Conservation (phyloP, 2,113 vertebrate genomes). For the Hiodon alosoides region DNA sequence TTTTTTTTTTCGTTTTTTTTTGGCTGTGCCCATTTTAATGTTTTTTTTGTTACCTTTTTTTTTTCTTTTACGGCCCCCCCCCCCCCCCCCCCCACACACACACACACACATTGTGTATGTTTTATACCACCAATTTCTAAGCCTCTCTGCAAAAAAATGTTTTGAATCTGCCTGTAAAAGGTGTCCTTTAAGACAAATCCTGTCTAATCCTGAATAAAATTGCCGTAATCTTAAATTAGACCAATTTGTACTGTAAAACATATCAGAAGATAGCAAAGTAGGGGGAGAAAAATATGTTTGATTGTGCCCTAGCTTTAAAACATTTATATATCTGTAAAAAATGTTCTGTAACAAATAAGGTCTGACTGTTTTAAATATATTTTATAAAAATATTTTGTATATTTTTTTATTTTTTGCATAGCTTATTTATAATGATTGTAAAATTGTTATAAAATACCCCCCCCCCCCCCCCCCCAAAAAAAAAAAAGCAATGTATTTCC, state of each 20-base stretch:
- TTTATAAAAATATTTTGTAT: not conserved
- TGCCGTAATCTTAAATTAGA: not conserved
- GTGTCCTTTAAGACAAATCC: not conserved
- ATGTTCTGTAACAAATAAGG: too few relatives aligned
- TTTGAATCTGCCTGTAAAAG: not conserved
- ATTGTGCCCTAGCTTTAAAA: too few relatives aligned
- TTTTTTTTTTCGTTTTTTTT: constrained; percentile 37
- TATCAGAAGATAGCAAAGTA: not conserved
- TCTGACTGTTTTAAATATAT: not conserved
- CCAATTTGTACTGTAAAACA: not conserved
- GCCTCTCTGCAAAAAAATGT: not conserved
- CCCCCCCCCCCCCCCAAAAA: too few relatives aligned
- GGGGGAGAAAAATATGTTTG: not conserved
- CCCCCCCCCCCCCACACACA: too few relatives aligned
- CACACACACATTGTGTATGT: not conserved
- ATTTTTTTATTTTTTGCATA: not conserved
- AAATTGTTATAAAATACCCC: not conserved
- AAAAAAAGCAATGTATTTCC: not conserved
- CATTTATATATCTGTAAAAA: too few relatives aligned
- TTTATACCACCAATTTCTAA: not conserved
- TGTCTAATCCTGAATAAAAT: not conserved
- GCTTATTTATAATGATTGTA: not conserved
- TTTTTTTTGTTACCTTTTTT: not conserved
- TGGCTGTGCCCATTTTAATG: not conserved
- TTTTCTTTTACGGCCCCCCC: not conserved